Evolutionary conservation across 2,888 invertebrate genomes (phyloP), one percentile per base, ranked within the genome.

Genomic region (Lamellibrachia satsuma): DNA sequence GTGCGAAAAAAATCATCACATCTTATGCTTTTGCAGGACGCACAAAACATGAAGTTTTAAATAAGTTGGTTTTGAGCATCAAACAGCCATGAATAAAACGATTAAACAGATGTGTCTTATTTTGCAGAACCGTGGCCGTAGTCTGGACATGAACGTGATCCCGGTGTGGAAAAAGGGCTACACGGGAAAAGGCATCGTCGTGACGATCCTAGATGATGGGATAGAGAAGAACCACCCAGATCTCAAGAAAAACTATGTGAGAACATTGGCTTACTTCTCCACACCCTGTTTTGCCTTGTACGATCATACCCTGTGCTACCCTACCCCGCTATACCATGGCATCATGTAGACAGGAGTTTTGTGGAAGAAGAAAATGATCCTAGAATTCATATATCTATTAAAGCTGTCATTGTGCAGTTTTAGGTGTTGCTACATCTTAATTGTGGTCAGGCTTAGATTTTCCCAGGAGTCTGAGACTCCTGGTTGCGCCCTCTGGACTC

Each of bases 181-280:
- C 95, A 99, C 99, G 0, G 99, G 99, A 75, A 98, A 98, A 95
- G 99, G 99, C 75, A 98, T 99, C 51, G 99, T 99, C 39, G 99
- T 99, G 94, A 99, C 99, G 92, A 99, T 99, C 95, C 97, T 99
- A 92, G 99, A 99, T 96, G 99, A 99, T 96, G 99, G 99, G 52
- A 97, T 99, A 90, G 99, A 99, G 96, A 98, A 98, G 93, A 98
- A 98, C 97, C 99, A 99, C 97, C 99, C 99, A 0, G 99, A 99
- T 97, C 97, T 99, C 94, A 97, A 97, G 92, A 97, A 97, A 95
- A 99, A 99, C 97, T 99, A 99, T 97, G 99, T 99, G 97, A 98
- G 98, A 96, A 90, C 3, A 3, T 4, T 15, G 11, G 91, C 90
- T 91, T 4, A 75, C 75, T 11, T 75, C 3, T 15, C 75, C 75